Evolutionary conservation across 2,797 vertebrate species (phyloP), one percentile per base, ranked within the genome.

Genomic region (Tamandua tetradactyla): DNA sequence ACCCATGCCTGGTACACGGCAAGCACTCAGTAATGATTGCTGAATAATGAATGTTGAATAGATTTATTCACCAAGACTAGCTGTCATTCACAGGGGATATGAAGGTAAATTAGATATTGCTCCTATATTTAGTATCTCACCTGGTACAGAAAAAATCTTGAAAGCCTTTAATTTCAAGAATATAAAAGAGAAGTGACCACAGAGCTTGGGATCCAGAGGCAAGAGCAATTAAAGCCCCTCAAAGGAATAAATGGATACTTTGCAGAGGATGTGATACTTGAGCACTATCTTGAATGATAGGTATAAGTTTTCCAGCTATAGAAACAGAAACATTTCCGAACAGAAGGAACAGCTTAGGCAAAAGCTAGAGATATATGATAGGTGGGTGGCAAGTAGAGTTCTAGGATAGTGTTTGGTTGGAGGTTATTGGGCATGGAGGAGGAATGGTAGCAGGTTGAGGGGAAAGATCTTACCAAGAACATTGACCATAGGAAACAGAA

Each of bases 81-180:
- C 37, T 69, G n/a, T 40, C 74, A 40, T 88, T 82, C 17, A 47
- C 44, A 40, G 61, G 59, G 14, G 14, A 49, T 57, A 35, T 61
- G 37, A 87, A 49, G 64, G 1, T 42, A 20, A 9, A 18, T 88
- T 78, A 68, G 22, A 8, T 84, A 78, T 40, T 84, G 18, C 1
- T 55, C 55, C 81, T 80, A 25, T 78, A 49, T 57, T 88, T n/a
- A 90, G 12, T 35, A 32, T 81, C 35, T 55, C 72, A 32, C 23
- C 32, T 59, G 7, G 35, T n/a, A n/a, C n/a, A n/a, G 23, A 37
- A 66, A 64, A 80, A 69, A 32, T 62, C 35, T 81, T 68, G n/a
- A 42, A 85, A 61, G 5, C 12, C 62, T 12, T 87, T 89, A 32
- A 93, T 89, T 55, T 93, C 57, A 93, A 68, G 64, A 75, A 32